Conservation (phyloP, 2,113 vertebrate species). For the Nycticebus coucang region DNA sequence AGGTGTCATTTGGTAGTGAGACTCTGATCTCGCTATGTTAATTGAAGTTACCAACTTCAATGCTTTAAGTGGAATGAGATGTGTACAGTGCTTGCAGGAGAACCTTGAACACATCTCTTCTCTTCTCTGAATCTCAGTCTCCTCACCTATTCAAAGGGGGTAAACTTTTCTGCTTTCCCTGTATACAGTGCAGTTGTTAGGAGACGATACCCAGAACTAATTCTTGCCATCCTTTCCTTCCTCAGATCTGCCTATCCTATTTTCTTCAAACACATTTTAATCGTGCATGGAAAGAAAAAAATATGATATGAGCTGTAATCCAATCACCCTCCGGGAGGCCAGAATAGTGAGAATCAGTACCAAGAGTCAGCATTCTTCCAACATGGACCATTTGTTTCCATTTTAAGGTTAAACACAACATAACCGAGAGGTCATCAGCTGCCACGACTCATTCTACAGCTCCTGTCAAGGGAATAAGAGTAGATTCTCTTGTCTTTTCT, state of each 20-base stretch:
- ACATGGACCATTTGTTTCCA: background rate
- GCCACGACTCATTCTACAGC: background rate
- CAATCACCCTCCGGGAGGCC: background rate
- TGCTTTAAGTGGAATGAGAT: background rate
- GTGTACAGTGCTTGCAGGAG: background rate
- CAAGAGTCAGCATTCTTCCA: background rate
- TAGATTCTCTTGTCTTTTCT: background rate
- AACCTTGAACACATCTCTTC: background rate
- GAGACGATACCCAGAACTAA: background rate
- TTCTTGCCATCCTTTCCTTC: background rate
- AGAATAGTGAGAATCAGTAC: accelerated
- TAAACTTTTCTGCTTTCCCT: background rate
- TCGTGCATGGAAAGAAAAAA: background rate
- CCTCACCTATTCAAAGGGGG: background rate
- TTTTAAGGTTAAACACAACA: background rate
- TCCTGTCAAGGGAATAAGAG: background rate
- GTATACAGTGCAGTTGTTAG: background rate
- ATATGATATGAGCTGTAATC: background rate
- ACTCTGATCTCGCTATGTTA: background rate
- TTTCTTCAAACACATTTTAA: conserved; percentile 54
- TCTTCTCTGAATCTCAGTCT: background rate
- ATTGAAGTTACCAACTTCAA: background rate
- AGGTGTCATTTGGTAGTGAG: background rate
- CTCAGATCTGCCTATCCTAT: background rate
- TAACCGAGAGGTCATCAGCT: background rate